Evolutionary conservation across 2,888 invertebrate genomes (phyloP).

Genomic region (Drosophila yooni): DNA sequence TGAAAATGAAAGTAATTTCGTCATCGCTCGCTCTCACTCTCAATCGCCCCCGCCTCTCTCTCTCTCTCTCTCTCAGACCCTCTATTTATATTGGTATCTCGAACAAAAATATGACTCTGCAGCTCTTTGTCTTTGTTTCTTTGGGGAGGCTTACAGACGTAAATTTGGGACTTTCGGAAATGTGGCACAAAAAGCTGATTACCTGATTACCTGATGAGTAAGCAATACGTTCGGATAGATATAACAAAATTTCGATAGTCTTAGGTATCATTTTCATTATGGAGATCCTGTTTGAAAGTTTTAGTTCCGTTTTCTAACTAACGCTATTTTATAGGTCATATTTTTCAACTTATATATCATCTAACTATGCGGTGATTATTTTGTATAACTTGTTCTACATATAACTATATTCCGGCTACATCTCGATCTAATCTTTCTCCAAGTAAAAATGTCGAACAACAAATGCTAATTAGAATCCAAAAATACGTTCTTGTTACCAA

Average conservation of each 20-base stretch:
- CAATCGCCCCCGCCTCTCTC: neutral
- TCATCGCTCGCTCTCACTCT: conserved; percentile 42
- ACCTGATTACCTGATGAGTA: conserved; percentile 46
- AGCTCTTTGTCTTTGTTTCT: conserved; percentile 43
- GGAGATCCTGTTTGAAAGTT: neutral
- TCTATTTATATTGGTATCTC: neutral
- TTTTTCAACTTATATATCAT: neutral
- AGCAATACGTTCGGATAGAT: conserved; percentile 26
- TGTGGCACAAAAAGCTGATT: conserved; percentile 45
- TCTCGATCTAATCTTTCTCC: neutral
- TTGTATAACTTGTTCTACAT: neutral
- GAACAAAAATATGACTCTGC: conserved; percentile 57
- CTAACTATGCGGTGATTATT: neutral
- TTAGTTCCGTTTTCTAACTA: neutral
- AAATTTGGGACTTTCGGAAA: conserved; percentile 61
- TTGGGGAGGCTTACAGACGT: conserved; percentile 41
- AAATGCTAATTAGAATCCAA: neutral
- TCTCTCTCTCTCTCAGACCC: neutral
- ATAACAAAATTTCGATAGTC: neutral
- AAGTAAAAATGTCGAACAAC: neutral
- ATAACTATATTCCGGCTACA: neutral
- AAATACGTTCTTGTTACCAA: neutral
- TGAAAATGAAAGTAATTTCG: conserved; percentile 78
- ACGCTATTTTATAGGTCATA: neutral
- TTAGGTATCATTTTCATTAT: conserved; percentile 4